phyloP scores from a whole-genome alignment of 2,888 invertebrate genomes.

The Drosophila lacicola region DNA sequence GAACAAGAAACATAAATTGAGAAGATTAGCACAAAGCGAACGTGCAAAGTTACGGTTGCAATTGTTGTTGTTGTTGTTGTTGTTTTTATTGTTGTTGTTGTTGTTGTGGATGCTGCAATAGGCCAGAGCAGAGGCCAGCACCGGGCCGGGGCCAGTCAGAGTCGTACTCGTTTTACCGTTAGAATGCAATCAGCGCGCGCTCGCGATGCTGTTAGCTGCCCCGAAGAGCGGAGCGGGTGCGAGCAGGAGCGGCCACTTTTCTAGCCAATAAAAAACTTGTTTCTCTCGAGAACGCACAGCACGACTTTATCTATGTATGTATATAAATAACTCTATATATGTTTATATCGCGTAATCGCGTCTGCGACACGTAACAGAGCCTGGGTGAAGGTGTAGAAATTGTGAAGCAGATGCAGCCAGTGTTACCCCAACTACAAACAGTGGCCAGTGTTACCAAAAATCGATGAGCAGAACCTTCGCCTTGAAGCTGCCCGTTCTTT shows the following conservation, averaged over 20 bases:
- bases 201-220: slow-evolving; percentile 69
- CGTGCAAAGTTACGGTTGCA: slow-evolving; percentile 60
- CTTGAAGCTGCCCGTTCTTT: too few relatives aligned
- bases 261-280: slow-evolving; percentile 71
- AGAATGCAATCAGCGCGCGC: slow-evolving; percentile 83
- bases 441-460: background rate
- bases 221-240: slow-evolving; percentile 6
- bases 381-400: slow-evolving; percentile 16
- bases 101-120: slow-evolving; percentile 73
- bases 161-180: slow-evolving; percentile 85
- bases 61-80: slow-evolving; percentile 48
- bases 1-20: slow-evolving; percentile 69
- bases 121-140: slow-evolving; percentile 62
- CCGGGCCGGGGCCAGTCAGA: slow-evolving; percentile 49
- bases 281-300: slow-evolving; percentile 69
- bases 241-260: slow-evolving; percentile 61
- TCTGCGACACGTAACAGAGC: slow-evolving; percentile 61
- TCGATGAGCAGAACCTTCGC: background rate
- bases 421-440: background rate
- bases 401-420: background rate
- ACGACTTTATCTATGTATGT: slow-evolving; percentile 18
- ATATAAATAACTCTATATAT: slow-evolving; percentile 25
- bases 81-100: slow-evolving; percentile 30
- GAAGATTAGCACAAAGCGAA: slow-evolving; percentile 75
- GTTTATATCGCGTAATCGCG: slow-evolving; percentile 68